phyloP scores from a whole-genome alignment of 2,888 invertebrate species.

The Chrysotoxum bicinctum region DNA sequence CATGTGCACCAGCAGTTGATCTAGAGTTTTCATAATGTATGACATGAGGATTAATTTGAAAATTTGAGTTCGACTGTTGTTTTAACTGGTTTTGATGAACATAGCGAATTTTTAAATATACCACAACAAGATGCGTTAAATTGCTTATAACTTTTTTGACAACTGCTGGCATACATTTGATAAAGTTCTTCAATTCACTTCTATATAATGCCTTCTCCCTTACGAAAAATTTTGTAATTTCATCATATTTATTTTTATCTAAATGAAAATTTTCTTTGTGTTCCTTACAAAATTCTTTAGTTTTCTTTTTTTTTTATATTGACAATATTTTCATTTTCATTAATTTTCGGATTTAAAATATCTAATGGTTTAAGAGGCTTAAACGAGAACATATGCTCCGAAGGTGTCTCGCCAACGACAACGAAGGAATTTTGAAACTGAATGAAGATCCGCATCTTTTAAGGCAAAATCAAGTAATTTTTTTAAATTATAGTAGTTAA shows the following conservation, averaged over 20 bases:
- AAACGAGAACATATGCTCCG: too few relatives aligned
- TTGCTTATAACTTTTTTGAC: slow-evolving; percentile 26
- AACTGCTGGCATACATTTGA: slow-evolving; percentile 26
- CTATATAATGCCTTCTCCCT: too few relatives aligned
- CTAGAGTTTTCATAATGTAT: neutral
- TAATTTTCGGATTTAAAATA: too few relatives aligned
- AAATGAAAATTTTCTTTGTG: too few relatives aligned
- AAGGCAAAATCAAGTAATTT: neutral
- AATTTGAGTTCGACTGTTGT: neutral
- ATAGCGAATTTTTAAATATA: slow-evolving; percentile 26
- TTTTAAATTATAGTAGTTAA: neutral
- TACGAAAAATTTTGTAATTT: too few relatives aligned
- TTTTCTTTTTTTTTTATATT: too few relatives aligned
- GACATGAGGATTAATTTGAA: neutral
- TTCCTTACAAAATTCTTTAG: too few relatives aligned
- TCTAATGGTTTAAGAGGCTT: too few relatives aligned
- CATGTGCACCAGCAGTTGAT: neutral
- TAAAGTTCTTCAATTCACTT: too few relatives aligned
- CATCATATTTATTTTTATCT: too few relatives aligned
- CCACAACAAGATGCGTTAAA: slow-evolving; percentile 21
- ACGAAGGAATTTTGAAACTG: neutral
- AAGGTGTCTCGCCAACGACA: too few relatives aligned
- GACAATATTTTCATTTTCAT: too few relatives aligned
- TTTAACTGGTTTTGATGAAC: slow-evolving; percentile 19
- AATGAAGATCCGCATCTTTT: neutral